phyloP scores from a whole-genome alignment of 2,113 vertebrate species.

The Tragelaphus scriptus region DNA sequence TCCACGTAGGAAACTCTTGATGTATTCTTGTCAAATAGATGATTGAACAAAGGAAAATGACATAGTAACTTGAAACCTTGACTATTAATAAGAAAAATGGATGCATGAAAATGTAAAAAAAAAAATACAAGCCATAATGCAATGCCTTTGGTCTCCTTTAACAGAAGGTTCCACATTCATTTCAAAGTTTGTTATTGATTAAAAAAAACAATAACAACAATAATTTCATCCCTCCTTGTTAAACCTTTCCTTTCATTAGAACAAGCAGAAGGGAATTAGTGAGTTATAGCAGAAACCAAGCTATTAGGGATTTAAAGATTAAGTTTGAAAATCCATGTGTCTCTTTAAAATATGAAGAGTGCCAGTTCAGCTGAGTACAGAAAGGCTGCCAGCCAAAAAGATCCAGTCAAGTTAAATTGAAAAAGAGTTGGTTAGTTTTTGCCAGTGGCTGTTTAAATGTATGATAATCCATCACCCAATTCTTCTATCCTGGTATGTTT shows the following conservation, averaged over 20 bases:
- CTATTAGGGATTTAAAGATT: conserved; percentile 38
- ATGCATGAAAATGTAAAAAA: not conserved
- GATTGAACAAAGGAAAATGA: not conserved
- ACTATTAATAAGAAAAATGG: not conserved
- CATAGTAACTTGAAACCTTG: not conserved
- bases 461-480: conserved; percentile 11
- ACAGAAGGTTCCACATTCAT: not conserved
- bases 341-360: not conserved
- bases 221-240: not conserved
- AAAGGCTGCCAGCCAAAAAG: not conserved
- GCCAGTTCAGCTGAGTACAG: not conserved
- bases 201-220: not conserved
- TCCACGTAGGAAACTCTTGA: not conserved
- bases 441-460: conserved; percentile 46
- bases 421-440: conserved; percentile 25
- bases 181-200: conserved; percentile 9
- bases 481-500: conserved; percentile 25
- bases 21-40: not conserved
- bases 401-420: not conserved
- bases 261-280: conserved; percentile 22
- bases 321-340: conserved; percentile 15
- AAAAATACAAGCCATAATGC: not conserved
- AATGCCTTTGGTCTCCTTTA: not conserved
- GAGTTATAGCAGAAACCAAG: not conserved
- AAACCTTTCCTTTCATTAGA: conserved; percentile 14